These are phyloP conservation scores for Lagria hirta DNA, from an alignment of 2,888 invertebrate species.

Conservation along the genomic window DNA sequence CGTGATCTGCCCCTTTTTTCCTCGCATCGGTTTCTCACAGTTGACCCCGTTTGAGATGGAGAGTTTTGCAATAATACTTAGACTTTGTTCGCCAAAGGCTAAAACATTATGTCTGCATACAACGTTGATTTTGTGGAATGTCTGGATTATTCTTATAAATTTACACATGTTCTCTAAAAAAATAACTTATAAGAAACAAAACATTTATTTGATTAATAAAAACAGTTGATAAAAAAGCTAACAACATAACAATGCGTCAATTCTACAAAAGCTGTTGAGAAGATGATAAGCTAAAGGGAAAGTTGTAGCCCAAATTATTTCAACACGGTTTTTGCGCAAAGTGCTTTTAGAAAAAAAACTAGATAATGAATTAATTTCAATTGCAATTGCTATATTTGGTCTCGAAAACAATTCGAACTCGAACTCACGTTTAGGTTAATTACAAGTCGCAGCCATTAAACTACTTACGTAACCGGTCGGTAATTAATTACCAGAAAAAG, in stretches of 20 bases:
- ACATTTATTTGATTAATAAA: too few species aligned
- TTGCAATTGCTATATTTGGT: slow-evolving; percentile 24
- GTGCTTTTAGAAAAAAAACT: slow-evolving; percentile 12
- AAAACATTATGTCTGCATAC: slow-evolving; percentile 25
- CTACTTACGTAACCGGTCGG: slow-evolving; percentile 37
- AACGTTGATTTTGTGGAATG: slow-evolving; percentile 17
- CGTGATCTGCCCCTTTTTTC: slow-evolving; percentile 40
- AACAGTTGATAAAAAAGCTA: too few species aligned
- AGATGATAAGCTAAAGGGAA: too few species aligned
- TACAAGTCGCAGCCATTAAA: slow-evolving; percentile 34
- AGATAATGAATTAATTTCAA: slow-evolving; percentile 21
- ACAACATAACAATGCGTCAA: too few species aligned
- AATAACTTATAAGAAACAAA: too few species aligned
- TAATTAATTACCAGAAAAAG: slow-evolving; percentile 39
- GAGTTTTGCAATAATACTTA: slow-evolving; percentile 43
- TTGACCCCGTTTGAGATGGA: slow-evolving; percentile 47
- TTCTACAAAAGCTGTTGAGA: too few species aligned
- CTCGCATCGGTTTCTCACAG: slow-evolving; percentile 48
- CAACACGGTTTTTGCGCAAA: slow-evolving; percentile 21
- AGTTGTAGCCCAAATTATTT: slow-evolving; percentile 21
- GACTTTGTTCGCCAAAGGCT: slow-evolving; percentile 27
- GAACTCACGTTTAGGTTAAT: slow-evolving; percentile 42
- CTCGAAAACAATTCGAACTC: slow-evolving; percentile 39
- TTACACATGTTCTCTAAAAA: too few species aligned
- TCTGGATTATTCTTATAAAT: too few species aligned